Conservation (phyloP, 2,113 vertebrate genomes). For the Sceloporus undulatus region DNA sequence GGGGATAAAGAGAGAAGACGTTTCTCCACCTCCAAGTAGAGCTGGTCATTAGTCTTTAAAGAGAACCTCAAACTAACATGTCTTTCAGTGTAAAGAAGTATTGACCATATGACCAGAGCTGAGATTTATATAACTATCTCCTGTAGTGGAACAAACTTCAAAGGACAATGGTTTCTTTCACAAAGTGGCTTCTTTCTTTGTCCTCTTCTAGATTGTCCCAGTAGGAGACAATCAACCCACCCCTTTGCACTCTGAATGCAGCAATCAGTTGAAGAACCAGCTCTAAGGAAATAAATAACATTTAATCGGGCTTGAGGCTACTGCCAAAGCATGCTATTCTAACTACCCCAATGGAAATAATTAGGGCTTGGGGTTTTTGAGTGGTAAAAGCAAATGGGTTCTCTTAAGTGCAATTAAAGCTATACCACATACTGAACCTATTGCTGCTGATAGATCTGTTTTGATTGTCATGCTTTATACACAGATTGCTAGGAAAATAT, state of each 20-base stretch:
- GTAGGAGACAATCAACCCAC: constrained; percentile 67
- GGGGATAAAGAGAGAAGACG: neutral
- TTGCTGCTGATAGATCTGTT: constrained; percentile 63
- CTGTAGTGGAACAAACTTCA: constrained; percentile 38
- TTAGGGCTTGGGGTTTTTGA: constrained; percentile 75
- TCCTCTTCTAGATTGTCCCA: constrained; percentile 59
- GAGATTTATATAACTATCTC: constrained; percentile 27
- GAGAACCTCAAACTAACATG: neutral
- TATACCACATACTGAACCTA: constrained; percentile 66
- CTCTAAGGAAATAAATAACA: constrained; percentile 72
- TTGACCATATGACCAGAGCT: neutral
- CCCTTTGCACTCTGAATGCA: constrained; percentile 60
- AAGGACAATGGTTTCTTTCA: constrained; percentile 62
- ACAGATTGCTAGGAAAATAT: constrained; percentile 71
- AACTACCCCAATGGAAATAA: constrained; percentile 77
- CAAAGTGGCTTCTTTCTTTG: constrained; percentile 61
- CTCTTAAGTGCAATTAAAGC: constrained; percentile 74
- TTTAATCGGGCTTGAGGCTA: constrained; percentile 74
- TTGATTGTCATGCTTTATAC: constrained; percentile 72
- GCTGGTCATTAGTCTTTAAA: neutral
- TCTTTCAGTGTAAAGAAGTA: constrained; percentile 28
- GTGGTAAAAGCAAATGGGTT: constrained; percentile 77
- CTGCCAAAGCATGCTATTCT: constrained; percentile 72
- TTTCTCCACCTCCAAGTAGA: neutral
- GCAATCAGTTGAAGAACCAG: constrained; percentile 69